Conservation (phyloP, 2,888 invertebrate genomes). For the Hesperia comma region DNA sequence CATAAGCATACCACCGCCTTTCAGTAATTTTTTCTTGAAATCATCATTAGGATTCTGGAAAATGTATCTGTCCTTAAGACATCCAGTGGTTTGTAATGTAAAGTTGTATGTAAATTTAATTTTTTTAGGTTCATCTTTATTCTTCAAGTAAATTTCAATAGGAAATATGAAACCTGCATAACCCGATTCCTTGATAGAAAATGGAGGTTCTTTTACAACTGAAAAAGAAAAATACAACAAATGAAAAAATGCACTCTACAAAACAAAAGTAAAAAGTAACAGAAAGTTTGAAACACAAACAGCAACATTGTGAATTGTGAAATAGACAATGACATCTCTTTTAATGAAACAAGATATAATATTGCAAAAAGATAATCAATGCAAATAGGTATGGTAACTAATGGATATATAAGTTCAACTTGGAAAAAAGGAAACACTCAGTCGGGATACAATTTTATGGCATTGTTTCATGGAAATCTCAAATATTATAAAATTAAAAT, state of each 20-base stretch:
- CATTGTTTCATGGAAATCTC: too few species aligned
- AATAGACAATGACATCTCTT: too few species aligned
- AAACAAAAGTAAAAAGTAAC: too few species aligned
- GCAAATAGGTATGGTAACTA: too few species aligned
- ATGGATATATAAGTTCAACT: too few species aligned
- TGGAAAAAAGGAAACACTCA: too few species aligned
- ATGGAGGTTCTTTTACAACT: constrained; percentile 97
- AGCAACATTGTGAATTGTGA: too few species aligned
- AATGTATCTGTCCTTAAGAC: constrained; percentile 91
- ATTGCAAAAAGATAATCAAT: too few species aligned
- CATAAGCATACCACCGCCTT: constrained; percentile 90
- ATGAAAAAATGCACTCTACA: not conserved
- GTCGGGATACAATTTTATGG: too few species aligned
- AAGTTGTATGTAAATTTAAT: constrained; percentile 94
- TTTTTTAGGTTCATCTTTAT: constrained; percentile 95
- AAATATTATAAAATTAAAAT: too few species aligned
- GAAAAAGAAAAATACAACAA: constrained; percentile 60
- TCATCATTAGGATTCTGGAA: constrained; percentile 95
- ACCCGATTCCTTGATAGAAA: constrained; percentile 95
- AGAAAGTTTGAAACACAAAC: too few species aligned
- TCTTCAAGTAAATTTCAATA: constrained; percentile 94
- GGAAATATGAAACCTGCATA: constrained; percentile 97
- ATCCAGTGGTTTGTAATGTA: constrained; percentile 89
- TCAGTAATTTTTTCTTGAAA: constrained; percentile 92
- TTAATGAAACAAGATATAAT: too few species aligned